Base-by-base conservation (phyloP, 2,888 invertebrate genomes). In the Mesorhabditis belari region DNA sequence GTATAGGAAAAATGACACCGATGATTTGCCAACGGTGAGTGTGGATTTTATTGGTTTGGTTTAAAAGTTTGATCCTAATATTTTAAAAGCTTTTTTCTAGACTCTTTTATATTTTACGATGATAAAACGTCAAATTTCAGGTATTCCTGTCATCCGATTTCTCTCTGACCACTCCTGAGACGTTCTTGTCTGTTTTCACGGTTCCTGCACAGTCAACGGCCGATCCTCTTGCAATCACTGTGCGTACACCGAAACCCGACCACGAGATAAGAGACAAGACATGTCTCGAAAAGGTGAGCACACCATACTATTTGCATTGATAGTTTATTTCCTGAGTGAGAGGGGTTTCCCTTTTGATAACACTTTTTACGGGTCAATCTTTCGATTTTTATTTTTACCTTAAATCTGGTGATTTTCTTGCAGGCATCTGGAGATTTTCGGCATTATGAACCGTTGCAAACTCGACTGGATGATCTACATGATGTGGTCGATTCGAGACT, bases 401-500 rank as follows among this genome's bases (percentile, higher is more conserved):
- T 55, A 12, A 9, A 19, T 55, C 19, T n/a, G n/a, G 21, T 55
- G 4, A 24, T 19, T 57, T 21, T 3, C 25, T 59, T 66, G 24
- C 58, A 64, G 65, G 55, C 56, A 35, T 61, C 65, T 5, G 69
- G 69, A 3, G 58, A 61, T 5, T 69, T 71, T 23, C 69, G 71
- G 6, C 66, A 71, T 61, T 69, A 69, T 35, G 66, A 66, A 27
- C 57, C 62, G 9, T 64, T 79, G 27, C 73, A 77, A 27, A 69
- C 66, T 9, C 64, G 71, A 21, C 63, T 79, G 21, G 79, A 79
- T 59, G 65, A 67, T 54, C 74, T 72, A 64, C 75, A 79, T 60
- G 79, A 79, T 55, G 66, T 71, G n/a, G 75, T 79, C 9, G 76
- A 79, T 51, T 67, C 70, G 5, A 60, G 77, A 21, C 67, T 79